Conservation (phyloP, 2,113 vertebrate genomes). For the Atrichornis clamosus region DNA sequence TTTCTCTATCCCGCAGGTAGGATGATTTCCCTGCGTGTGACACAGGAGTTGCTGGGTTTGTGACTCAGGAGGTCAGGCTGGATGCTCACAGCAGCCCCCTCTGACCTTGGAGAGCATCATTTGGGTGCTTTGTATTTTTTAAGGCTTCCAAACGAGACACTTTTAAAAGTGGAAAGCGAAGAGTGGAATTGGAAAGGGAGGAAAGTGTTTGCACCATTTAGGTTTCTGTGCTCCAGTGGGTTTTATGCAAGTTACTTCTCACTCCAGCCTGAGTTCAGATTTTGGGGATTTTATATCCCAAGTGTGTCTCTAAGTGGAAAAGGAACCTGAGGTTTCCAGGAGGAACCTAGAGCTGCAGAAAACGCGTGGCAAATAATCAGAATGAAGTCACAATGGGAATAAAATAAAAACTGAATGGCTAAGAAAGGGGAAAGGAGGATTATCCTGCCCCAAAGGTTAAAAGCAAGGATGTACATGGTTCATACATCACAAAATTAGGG, state of each 20-base stretch:
- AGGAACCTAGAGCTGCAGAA: background rate
- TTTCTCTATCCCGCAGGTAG: background rate
- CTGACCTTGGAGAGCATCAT: background rate
- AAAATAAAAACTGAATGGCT: background rate
- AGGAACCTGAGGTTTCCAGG: background rate
- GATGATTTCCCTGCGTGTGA: background rate
- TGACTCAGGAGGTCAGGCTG: background rate
- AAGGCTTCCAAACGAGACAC: background rate
- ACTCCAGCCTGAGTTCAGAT: background rate
- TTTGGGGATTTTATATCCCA: background rate
- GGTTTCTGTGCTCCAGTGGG: background rate
- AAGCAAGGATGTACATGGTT: fast-evolving
- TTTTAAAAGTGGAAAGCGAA: background rate
- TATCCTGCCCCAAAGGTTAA: background rate
- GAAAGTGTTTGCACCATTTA: fast-evolving
- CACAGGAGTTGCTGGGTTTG: background rate
- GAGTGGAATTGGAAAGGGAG: background rate
- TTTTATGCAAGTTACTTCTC: background rate
- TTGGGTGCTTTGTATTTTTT: background rate
- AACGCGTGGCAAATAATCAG: background rate
- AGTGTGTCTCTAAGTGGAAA: background rate
- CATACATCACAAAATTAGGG: fast-evolving
- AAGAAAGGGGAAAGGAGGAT: background rate
- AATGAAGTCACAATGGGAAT: background rate
- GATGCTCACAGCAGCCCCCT: background rate